phyloP scores from a whole-genome alignment of 2,113 vertebrate genomes.

The Lamprologus speciosus region DNA sequence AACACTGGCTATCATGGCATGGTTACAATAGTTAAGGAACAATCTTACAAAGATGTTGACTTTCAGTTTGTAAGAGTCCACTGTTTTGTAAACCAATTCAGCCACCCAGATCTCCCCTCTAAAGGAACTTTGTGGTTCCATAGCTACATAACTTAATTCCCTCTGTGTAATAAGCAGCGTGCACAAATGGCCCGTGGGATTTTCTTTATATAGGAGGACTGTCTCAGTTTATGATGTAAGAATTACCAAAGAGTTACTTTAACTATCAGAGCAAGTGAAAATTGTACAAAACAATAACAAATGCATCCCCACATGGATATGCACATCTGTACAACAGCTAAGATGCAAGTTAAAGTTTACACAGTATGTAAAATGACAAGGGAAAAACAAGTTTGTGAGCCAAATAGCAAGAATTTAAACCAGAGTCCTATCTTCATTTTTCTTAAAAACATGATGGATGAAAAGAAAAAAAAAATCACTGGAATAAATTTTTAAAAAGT shows the following conservation, averaged over 20 bases:
- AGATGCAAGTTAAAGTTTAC: not conserved
- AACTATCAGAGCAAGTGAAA: not conserved
- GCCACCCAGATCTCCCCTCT: not conserved
- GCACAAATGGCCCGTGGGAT: not conserved
- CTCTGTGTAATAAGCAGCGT: not conserved
- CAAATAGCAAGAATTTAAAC: not conserved
- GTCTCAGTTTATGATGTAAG: not conserved
- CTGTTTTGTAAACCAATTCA: not conserved
- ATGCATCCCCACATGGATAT: not conserved
- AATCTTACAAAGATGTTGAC: not conserved
- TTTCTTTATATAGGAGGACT: not conserved
- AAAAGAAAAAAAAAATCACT: not conserved
- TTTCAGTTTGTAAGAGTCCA: not conserved
- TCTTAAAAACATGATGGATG: not conserved
- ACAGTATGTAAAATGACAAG: not conserved
- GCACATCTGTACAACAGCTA: not conserved
- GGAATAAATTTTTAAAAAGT: not conserved
- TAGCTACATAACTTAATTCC: not conserved
- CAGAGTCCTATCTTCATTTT: not conserved
- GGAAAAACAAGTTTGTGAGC: fast-evolving
- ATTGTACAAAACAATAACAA: not conserved
- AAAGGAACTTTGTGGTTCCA: not conserved
- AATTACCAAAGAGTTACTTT: not conserved
- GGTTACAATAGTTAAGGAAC: not conserved
- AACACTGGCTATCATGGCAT: not conserved